A percentile compares a stretch with the other conserved stretches of the same genome.
Evolutionary conservation across 2,113 vertebrate genomes (phyloP).

Genomic region (cattle (Bos taurus)): ARS-UCD2.0 NC_037329.1:118040501-118041000

Average conservation of each 20-base stretch:
- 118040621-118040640: background rate
- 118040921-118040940: background rate
- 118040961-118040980: background rate
- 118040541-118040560: background rate
- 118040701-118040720: background rate
- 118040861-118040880: background rate
- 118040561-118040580: background rate
- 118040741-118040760: accelerated
- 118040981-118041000: background rate
- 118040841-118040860: background rate
- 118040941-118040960: background rate
- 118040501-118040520: background rate
- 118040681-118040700: background rate
- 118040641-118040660: background rate
- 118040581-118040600: background rate
- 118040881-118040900: background rate
- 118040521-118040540: background rate
- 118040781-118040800: background rate
- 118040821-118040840: background rate
- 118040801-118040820: background rate
- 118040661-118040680: background rate
- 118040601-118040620: background rate
- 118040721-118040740: background rate
- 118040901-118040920: background rate
- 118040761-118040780: background rate